Conservation (phyloP, 2,888 invertebrate species). For the Koerneria pararmatus region DNA sequence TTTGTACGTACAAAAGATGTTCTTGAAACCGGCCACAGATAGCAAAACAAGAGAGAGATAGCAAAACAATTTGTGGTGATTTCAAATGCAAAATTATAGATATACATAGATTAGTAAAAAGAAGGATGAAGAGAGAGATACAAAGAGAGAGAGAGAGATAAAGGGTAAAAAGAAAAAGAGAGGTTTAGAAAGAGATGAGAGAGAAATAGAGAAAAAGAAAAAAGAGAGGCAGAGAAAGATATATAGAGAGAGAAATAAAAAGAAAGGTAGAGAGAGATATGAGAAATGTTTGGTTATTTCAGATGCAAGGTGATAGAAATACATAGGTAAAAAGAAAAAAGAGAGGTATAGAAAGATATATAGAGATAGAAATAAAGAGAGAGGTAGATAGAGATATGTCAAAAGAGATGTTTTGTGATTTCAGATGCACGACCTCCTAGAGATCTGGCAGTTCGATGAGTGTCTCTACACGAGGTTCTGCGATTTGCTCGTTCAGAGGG, state of each 20-base stretch:
- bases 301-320: background rate
- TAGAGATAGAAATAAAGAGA: slow-evolving; percentile 2
- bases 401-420: background rate
- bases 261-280: background rate
- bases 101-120: too few species aligned
- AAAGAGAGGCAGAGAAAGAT: background rate
- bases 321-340: background rate
- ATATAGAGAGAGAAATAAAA: background rate
- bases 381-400: background rate
- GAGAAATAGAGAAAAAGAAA: slow-evolving; percentile 4
- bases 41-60: too few species aligned
- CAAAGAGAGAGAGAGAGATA: too few species aligned
- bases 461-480: slow-evolving; percentile 5
- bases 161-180: background rate
- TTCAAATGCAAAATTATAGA: too few species aligned
- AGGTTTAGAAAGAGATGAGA: background rate
- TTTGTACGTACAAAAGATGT: too few species aligned
- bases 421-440: slow-evolving; percentile 16
- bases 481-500: slow-evolving; percentile 8
- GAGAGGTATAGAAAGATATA: background rate
- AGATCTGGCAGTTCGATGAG: slow-evolving; percentile 22
- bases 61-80: too few species aligned
- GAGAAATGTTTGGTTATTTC: background rate
- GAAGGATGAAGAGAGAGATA: too few species aligned
- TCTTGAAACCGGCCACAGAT: too few species aligned